Conservation (phyloP, 2,113 vertebrate genomes). For the Cyanoliseus patagonus region DNA sequence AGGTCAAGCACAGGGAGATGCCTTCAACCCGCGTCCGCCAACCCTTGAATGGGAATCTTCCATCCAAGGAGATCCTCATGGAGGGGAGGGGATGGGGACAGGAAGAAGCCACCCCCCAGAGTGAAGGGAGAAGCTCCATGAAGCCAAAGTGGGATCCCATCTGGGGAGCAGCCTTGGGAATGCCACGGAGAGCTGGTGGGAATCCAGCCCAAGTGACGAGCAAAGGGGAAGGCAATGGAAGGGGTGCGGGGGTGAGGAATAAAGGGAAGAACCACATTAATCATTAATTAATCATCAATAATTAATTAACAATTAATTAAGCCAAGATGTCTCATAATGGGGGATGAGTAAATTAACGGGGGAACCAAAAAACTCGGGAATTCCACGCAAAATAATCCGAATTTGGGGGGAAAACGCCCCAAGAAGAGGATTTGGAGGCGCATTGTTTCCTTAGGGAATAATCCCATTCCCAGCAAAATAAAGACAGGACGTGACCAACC, state of each 20-base stretch:
- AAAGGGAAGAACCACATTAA: background rate
- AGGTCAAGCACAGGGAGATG: background rate
- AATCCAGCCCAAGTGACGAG: background rate
- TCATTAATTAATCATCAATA: too few species aligned
- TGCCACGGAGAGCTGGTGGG: background rate
- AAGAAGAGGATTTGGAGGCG: background rate
- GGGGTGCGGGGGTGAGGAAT: background rate
- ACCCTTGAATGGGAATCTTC: background rate
- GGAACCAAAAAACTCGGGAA: background rate
- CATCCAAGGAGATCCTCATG: background rate
- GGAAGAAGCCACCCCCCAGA: background rate
- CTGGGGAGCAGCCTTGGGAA: background rate
- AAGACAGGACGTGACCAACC: background rate
- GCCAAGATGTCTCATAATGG: background rate
- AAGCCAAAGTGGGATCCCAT: background rate
- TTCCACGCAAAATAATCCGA: background rate
- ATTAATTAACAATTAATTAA: background rate
- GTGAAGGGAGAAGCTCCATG: background rate
- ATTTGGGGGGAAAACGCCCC: background rate
- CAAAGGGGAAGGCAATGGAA: background rate
- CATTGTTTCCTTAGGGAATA: background rate
- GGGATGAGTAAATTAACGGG: background rate
- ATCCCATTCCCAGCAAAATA: background rate
- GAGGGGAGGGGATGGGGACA: background rate
- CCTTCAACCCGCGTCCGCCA: background rate